Evolutionary conservation across 2,113 vertebrate genomes (phyloP), one percentile per base, ranked within the genome.

Genomic region (Forbesichthys agassizii): DNA sequence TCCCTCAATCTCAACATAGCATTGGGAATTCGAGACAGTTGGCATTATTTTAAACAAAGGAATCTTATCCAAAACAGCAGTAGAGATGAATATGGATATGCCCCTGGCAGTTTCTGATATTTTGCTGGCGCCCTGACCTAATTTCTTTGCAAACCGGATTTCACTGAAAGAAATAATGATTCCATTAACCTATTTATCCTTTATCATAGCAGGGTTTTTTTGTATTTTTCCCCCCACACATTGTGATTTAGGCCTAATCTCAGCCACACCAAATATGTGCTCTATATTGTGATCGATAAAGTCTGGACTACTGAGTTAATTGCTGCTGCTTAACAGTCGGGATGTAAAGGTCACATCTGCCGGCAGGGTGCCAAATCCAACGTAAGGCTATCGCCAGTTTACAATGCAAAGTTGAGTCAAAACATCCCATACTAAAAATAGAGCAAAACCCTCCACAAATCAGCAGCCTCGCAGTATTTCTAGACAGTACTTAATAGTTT

Each of bases 261-360:
- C 27, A 2, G 2, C 49, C 49, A 42, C 49, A 51, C 3, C 3
- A 51, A 11, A 51, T 51, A 9, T 13, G 11, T 9, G 49, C 11
- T 51, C 14, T 18, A 18, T 56, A 33, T 57, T 11, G 53, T 54
- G 8, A 60, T 36, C 4, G 12, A 58, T 7, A 56, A 9, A 14
- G 58, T 33, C 18, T 52, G 72, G 16, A 48, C 11, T 14, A 66
- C 51, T 33, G 75, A 81, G 80, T 86, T 84, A 87, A 90, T 88
- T 86, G 73, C 77, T 71, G 78, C 48, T 42, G 36, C 5, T 5
- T 42, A 86, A 82, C 83, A 74, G 84, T 79, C 72, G 85, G 85
- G 88, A 90, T 79, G 78, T 77, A 84, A 86, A 88, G 87, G 87
- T 91, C 86, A 89, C 79, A 87, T 88, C 83, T 86, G 86, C 68